Percentiles rank a stretch among this genome's conserved stretches.
Conservation (phyloP, 2,888 invertebrate genomes). For the Dicycla oo region DNA sequence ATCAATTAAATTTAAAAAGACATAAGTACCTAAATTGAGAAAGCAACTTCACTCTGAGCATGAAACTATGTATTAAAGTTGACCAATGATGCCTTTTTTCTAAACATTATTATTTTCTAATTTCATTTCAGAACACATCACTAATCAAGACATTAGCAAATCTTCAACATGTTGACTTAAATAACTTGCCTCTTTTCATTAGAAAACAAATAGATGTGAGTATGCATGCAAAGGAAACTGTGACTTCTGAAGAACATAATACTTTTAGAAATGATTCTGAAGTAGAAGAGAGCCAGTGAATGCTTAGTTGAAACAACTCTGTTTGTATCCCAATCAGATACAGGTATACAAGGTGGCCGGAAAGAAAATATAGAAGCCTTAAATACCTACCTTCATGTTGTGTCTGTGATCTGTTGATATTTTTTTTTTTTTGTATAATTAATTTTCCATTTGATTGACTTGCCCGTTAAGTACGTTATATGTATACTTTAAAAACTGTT, state of each 20-base stretch:
- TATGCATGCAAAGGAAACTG: constrained; percentile 67
- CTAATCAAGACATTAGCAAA: constrained; percentile 74
- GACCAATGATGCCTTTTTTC: not conserved
- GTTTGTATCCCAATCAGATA: not conserved
- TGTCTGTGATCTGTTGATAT: not conserved
- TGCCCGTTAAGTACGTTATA: no score
- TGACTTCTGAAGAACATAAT: constrained; percentile 69
- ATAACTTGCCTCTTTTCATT: constrained; percentile 73
- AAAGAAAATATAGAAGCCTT: not conserved
- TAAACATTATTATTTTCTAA: not conserved
- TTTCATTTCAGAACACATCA: constrained; percentile 76
- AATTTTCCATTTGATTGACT: not conserved
- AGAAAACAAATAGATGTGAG: constrained; percentile 69
- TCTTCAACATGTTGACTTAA: constrained; percentile 74
- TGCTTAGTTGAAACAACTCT: not conserved
- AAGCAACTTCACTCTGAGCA: not conserved
- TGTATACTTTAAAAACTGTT: not conserved
- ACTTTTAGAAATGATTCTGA: constrained; percentile 70
- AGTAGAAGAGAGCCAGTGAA: constrained; percentile 74
- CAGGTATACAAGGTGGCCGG: not conserved
- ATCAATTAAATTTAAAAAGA: not conserved
- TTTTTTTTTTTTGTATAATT: not conserved
- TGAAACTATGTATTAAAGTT: not conserved
- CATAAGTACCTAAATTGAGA: not conserved
- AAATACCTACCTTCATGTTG: not conserved